Evolutionary conservation across 2,888 invertebrate genomes (phyloP).

Genomic region (Alloscopus bannaensis): DNA sequence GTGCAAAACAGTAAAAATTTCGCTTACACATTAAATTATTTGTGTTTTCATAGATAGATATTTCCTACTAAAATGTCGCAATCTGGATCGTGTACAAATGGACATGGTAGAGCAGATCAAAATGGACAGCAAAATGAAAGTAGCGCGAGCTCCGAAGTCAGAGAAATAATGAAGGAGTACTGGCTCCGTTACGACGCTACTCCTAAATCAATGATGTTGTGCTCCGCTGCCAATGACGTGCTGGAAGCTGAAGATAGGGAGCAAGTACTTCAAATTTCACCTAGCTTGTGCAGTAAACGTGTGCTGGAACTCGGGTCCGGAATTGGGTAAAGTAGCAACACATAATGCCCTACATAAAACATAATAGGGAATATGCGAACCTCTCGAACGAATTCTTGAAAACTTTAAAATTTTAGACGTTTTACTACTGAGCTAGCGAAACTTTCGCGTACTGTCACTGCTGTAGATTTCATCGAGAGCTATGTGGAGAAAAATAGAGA

Average conservation of each 20-base stretch:
- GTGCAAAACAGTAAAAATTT: too few relatives aligned
- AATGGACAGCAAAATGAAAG: not conserved
- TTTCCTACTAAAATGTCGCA: too few relatives aligned
- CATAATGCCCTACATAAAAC: not conserved
- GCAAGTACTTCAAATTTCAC: conserved; percentile 77
- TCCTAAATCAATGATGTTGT: conserved; percentile 77
- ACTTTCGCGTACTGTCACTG: conserved; percentile 76
- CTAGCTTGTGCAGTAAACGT: conserved; percentile 75
- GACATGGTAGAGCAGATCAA: too few relatives aligned
- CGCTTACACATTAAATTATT: too few relatives aligned
- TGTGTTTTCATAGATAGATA: too few relatives aligned
- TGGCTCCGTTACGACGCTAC: conserved; percentile 75
- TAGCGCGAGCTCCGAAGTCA: conserved; percentile 28
- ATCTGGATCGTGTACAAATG: too few relatives aligned
- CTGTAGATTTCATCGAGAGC: conserved; percentile 78
- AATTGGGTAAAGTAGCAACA: conserved; percentile 76
- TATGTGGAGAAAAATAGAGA: conserved; percentile 77
- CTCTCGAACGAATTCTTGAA: not conserved
- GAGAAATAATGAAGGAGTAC: conserved; percentile 73
- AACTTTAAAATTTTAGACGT: conserved; percentile 74
- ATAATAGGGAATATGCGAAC: not conserved
- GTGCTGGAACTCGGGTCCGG: conserved; percentile 79
- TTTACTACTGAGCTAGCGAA: conserved; percentile 77
- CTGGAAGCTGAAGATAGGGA: conserved; percentile 75
- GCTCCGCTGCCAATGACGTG: conserved; percentile 75